A percentile compares a stretch with the other conserved stretches of the same genome.
Conservation (phyloP, 37 sponge, comb jelly and placozoan species). For the Ephydatia muelleri region DNA sequence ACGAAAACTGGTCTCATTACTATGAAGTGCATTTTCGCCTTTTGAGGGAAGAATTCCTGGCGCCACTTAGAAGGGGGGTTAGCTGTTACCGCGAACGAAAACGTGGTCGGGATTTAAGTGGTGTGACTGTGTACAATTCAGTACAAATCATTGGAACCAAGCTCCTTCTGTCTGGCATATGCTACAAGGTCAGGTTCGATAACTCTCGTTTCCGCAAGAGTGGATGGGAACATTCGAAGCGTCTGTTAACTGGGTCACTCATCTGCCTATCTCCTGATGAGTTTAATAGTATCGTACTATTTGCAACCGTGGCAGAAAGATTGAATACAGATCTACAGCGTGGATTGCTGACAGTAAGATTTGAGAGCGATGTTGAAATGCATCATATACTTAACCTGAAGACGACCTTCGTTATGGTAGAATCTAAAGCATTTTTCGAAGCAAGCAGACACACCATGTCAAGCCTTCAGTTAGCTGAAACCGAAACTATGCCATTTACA, state of each 20-base stretch:
- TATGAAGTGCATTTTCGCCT: conserved; percentile 56
- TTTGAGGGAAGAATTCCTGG: conserved; percentile 66
- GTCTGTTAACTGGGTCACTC: conserved; percentile 59
- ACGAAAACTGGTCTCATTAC: conserved; percentile 35
- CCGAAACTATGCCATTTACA: conserved; percentile 84
- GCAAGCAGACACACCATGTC: conserved; percentile 59
- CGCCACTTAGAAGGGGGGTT: conserved; percentile 53
- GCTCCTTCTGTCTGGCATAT: conserved; percentile 17
- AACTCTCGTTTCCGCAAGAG: conserved; percentile 5
- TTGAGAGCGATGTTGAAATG: conserved; percentile 20
- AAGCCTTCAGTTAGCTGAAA: conserved; percentile 33
- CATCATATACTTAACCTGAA: neutral
- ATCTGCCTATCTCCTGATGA: conserved; percentile 56
- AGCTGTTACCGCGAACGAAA: neutral
- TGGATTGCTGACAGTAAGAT: conserved; percentile 21
- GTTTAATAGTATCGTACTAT: conserved; percentile 19
- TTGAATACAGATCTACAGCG: conserved; percentile 27
- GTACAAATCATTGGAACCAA: conserved; percentile 27
- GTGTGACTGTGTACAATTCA: conserved; percentile 47
- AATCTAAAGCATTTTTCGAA: conserved; percentile 67
- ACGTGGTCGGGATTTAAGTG: conserved; percentile 16
- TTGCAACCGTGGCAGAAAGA: conserved; percentile 68
- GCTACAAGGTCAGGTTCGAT: conserved; percentile 22
- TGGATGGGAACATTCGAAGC: conserved; percentile 53
- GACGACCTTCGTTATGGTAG: conserved; percentile 39